These are phyloP conservation scores for Tragelaphus eurycerus DNA, from an alignment of 2,797 vertebrate genomes.

Conservation along the genomic window DNA sequence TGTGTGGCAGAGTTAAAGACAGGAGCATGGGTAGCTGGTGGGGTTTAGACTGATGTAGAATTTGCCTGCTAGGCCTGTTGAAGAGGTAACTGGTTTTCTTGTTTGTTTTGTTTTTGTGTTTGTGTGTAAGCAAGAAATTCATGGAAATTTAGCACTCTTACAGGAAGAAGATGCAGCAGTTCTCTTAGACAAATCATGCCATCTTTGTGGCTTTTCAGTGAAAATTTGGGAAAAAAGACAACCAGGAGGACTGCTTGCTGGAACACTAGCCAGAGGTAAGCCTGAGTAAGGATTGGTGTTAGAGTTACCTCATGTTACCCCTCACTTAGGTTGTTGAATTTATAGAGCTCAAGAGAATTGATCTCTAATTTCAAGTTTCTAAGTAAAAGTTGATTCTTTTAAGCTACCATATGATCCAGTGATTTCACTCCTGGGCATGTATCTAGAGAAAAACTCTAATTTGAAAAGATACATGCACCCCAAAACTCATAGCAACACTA, in stretches of 20 bases:
- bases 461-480: not conserved
- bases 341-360: not conserved
- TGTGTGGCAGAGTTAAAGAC: not conserved
- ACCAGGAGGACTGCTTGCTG: not conserved
- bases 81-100: not conserved
- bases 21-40: not conserved
- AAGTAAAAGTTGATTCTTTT: constrained; percentile 1
- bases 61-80: not conserved
- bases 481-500: not conserved
- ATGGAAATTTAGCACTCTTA: constrained; percentile 58
- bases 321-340: not conserved
- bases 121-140: constrained; percentile 68
- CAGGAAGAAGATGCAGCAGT: constrained; percentile 66
- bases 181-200: constrained; percentile 58
- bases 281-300: not conserved
- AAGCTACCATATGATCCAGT: not conserved
- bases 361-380: not conserved
- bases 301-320: not conserved
- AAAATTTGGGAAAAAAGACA: constrained; percentile 43
- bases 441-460: not conserved
- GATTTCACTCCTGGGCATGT: not conserved
- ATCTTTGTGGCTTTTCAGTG: constrained; percentile 64
- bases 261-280: no score
- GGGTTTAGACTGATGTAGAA: not conserved
- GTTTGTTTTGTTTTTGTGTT: not conserved